Conservation (phyloP, 2,113 vertebrate genomes). For the Grammomys dolichurus region DNA sequence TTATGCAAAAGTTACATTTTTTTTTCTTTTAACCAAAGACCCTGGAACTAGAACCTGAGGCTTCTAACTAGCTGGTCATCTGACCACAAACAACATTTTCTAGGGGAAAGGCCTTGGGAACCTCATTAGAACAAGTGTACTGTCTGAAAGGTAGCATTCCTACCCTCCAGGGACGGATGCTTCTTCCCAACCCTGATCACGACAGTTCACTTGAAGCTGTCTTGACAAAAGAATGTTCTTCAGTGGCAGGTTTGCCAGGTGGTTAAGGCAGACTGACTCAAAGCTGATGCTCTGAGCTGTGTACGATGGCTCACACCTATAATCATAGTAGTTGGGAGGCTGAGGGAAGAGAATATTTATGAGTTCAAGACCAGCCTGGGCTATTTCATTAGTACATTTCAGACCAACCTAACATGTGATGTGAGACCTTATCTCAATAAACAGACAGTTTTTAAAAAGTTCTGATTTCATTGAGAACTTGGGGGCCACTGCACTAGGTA, state of each 20-base stretch:
- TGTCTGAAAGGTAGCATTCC: background rate
- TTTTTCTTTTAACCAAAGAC: slow-evolving; percentile 24
- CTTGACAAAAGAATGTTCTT: background rate
- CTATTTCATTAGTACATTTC: background rate
- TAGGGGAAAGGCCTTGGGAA: background rate
- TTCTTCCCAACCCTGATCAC: background rate
- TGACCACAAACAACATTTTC: slow-evolving; percentile 27
- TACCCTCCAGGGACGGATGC: background rate
- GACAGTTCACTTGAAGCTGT: background rate
- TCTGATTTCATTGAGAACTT: background rate
- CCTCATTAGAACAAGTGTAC: background rate
- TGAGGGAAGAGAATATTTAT: background rate
- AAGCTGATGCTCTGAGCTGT: background rate
- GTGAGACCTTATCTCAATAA: background rate
- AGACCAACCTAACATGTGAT: background rate
- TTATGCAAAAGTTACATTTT: background rate
- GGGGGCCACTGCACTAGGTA: background rate
- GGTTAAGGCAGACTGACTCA: background rate
- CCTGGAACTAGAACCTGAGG: background rate
- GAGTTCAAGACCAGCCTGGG: background rate
- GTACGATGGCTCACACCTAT: background rate
- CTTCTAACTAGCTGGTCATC: background rate
- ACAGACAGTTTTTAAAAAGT: background rate
- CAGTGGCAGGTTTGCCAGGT: background rate
- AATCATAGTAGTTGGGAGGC: background rate